These are phyloP conservation scores for Eumeta japonica DNA, from an alignment of 1,140 invertebrate species.

Conservation along the genomic window DNA sequence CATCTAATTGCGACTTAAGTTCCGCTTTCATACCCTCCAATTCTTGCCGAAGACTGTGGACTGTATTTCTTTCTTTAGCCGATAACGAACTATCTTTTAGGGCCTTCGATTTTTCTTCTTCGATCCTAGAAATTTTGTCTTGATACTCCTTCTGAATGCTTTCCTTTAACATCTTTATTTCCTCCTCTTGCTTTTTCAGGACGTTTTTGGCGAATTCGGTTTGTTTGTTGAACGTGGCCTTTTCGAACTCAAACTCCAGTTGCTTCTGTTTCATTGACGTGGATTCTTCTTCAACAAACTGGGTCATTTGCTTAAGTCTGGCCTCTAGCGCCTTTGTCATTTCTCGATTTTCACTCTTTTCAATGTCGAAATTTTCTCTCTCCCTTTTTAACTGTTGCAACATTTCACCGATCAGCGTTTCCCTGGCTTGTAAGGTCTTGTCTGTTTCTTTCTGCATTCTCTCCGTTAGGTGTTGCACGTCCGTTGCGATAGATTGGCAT, in stretches of 20 bases:
- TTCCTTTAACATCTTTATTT: constrained; percentile 42
- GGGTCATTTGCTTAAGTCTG: constrained; percentile 33
- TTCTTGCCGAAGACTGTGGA: constrained; percentile 39
- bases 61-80: constrained; percentile 41
- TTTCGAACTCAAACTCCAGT: constrained; percentile 53
- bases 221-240: constrained; percentile 45
- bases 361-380: constrained; percentile 36
- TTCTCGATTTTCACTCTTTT: constrained; percentile 37
- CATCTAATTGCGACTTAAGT: constrained; percentile 41
- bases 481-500: constrained; percentile 29
- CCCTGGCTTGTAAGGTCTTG: constrained; percentile 30
- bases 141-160: constrained; percentile 45
- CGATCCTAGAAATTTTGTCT: constrained; percentile 39
- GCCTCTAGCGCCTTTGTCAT: constrained; percentile 35
- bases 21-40: constrained; percentile 48
- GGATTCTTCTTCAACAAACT: constrained; percentile 52
- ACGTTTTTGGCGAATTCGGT: constrained; percentile 49
- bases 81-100: constrained; percentile 31
- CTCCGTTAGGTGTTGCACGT: constrained; percentile 24
- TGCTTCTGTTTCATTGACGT: constrained; percentile 38
- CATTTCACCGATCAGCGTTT: constrained; percentile 40
- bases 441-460: constrained; percentile 24
- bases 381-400: constrained; percentile 38
- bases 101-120: constrained; percentile 36
- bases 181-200: constrained; percentile 47